Conservation (phyloP, 37 sponge, comb jelly and placozoan species). For the Oopsacas minuta region DNA sequence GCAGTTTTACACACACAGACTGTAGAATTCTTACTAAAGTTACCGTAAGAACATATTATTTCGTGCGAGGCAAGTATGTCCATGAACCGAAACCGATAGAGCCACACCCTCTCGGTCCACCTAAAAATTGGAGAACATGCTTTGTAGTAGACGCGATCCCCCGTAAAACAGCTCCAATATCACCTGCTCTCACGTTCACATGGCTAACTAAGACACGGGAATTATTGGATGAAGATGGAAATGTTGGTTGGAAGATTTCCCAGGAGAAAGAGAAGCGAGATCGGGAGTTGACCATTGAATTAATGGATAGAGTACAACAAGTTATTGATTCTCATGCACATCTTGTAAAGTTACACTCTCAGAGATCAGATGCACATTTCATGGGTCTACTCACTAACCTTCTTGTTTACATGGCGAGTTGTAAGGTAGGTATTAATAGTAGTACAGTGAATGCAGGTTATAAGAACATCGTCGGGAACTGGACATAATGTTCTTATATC, state of each 20-base stretch:
- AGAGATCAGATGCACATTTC: neutral
- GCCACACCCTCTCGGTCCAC: neutral
- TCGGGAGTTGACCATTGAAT: neutral
- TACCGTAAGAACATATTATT: neutral
- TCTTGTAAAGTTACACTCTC: neutral
- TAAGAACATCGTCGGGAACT: too few species aligned
- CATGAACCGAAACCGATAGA: neutral
- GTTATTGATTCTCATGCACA: neutral
- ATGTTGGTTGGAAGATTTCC: neutral
- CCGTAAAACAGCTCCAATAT: neutral
- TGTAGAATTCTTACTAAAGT: neutral
- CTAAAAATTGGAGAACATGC: neutral
- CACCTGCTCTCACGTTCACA: neutral
- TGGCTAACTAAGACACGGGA: constrained; percentile 12
- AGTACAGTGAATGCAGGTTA: neutral
- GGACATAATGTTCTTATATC: too few species aligned
- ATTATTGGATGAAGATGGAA: neutral
- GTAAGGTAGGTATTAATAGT: neutral
- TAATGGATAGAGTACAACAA: neutral
- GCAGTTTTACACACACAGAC: neutral
- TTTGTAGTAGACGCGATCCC: neutral
- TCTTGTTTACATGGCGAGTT: neutral
- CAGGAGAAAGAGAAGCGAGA: neutral
- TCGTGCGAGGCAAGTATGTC: neutral
- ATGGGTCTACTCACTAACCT: constrained; percentile 9